Evolutionary conservation across 2,888 invertebrate genomes (phyloP).

Genomic region (Latrodectus elegans): DNA sequence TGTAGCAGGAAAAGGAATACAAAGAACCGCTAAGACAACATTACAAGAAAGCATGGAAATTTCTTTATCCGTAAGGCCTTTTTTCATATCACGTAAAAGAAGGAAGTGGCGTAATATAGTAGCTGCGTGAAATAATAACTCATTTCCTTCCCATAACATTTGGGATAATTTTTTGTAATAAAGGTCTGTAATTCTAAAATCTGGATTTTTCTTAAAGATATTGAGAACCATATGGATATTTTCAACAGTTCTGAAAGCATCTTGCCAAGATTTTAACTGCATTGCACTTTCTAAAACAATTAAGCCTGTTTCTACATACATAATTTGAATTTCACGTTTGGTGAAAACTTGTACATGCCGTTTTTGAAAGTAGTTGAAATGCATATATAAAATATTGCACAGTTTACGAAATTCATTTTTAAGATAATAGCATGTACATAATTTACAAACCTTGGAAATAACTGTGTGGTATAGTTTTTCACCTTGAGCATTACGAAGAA

Average conservation of each 20-base stretch:
- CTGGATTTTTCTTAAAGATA: slow-evolving; percentile 7
- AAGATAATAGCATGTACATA: slow-evolving; percentile 37
- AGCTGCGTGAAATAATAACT: slow-evolving; percentile 45
- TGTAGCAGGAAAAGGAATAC: slow-evolving; percentile 8
- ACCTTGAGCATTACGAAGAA: slow-evolving; percentile 25
- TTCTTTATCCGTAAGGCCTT: slow-evolving; percentile 8
- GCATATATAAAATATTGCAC: slow-evolving; percentile 27
- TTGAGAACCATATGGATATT: slow-evolving; percentile 35
- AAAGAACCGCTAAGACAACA: slow-evolving; percentile 35
- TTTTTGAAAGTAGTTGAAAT: slow-evolving; percentile 15
- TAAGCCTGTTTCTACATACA: slow-evolving; percentile 44
- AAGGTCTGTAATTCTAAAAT: slow-evolving; percentile 20
- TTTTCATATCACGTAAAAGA: slow-evolving; percentile 27
- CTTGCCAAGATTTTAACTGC: slow-evolving; percentile 40
- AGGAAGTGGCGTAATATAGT: slow-evolving; percentile 32
- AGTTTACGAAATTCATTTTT: slow-evolving; percentile 40
- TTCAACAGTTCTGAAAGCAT: slow-evolving; percentile 41
- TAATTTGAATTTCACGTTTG: slow-evolving; percentile 8
- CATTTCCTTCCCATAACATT: slow-evolving; percentile 28
- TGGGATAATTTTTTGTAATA: slow-evolving; percentile 40
- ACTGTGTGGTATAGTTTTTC: slow-evolving; percentile 41
- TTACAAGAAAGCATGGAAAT: slow-evolving; percentile 13
- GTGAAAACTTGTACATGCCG: background rate
- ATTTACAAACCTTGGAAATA: slow-evolving; percentile 28
- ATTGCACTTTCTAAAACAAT: slow-evolving; percentile 29